These are phyloP conservation scores for Muschampia plurimacula DNA, from an alignment of 2,888 invertebrate species.

Conservation along the genomic window DNA sequence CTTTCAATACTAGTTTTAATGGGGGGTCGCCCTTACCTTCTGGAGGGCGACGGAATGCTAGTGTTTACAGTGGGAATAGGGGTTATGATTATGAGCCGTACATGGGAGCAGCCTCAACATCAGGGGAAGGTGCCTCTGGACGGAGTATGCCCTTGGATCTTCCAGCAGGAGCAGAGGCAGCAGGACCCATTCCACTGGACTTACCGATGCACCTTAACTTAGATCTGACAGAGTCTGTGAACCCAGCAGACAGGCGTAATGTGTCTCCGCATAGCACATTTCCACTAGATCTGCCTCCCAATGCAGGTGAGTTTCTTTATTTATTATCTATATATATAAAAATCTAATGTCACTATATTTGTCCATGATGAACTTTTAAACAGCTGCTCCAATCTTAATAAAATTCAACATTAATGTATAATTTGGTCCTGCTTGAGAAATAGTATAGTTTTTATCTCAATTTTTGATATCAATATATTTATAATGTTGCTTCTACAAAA, in stretches of 20 bases:
- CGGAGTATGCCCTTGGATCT: conserved; percentile 71
- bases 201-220: conserved; percentile 72
- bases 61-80: conserved; percentile 62
- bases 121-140: conserved; percentile 60
- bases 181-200: conserved; percentile 68
- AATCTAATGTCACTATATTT: no score
- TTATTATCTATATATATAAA: no score
- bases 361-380: no score
- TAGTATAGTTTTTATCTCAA: no score
- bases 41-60: conserved; percentile 66
- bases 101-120: conserved; percentile 66
- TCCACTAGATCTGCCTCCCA: conserved; percentile 78
- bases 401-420: no score
- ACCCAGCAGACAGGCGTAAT: conserved; percentile 75
- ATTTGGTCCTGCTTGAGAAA: no score
- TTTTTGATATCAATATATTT: no score
- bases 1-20: conserved; percentile 84
- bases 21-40: conserved; percentile 70
- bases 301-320: conserved; percentile 64
- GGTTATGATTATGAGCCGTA: conserved; percentile 73
- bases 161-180: conserved; percentile 68
- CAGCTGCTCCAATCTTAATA: no score
- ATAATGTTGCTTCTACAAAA: no score
- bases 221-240: conserved; percentile 81
- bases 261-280: conserved; percentile 74